A percentile compares a stretch with the other conserved stretches of the same genome.
Evolutionary conservation across 2,797 vertebrate species (phyloP).

Genomic region (Microctenopoma steveboyesi): DNA sequence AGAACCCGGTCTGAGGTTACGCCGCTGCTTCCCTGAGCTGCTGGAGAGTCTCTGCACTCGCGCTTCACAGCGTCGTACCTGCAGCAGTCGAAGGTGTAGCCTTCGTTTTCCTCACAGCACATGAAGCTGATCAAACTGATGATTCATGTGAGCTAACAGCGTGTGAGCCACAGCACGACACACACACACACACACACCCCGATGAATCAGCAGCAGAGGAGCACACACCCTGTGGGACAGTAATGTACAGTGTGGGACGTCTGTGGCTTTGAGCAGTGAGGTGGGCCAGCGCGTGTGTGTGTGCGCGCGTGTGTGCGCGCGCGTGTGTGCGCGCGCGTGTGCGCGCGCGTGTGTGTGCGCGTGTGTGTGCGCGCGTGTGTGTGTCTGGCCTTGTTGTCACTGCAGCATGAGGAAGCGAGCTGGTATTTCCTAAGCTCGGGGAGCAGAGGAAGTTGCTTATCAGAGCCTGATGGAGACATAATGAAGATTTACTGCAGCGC

Average conservation of each 20-base stretch:
- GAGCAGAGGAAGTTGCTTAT: conserved; percentile 71
- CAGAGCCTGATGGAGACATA: conserved; percentile 38
- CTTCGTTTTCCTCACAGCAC: neutral
- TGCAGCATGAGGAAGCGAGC: conserved; percentile 40
- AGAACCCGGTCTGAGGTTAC: no score
- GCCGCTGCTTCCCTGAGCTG: no score
- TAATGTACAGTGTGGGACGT: neutral
- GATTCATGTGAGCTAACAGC: conserved; percentile 69
- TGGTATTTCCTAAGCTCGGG: conserved; percentile 68
- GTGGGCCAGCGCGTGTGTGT: neutral
- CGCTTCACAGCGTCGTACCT: no score
- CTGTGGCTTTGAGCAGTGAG: neutral
- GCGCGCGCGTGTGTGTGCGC: no score
- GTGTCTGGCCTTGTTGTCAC: neutral
- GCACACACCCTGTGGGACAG: conserved; percentile 55
- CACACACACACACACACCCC: conserved; percentile 24
- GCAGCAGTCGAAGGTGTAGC: neutral
- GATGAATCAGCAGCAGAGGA: conserved; percentile 57
- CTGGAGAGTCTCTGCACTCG: no score
- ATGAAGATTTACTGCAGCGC: conserved; percentile 26
- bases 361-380: neutral
- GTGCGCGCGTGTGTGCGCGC: no score
- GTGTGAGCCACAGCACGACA: conserved; percentile 27
- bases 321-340: no score
- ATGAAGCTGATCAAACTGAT: conserved; percentile 64